Evolutionary conservation across 2,113 vertebrate species (phyloP).

Genomic region (Ptilorrhoa leucosticta): DNA sequence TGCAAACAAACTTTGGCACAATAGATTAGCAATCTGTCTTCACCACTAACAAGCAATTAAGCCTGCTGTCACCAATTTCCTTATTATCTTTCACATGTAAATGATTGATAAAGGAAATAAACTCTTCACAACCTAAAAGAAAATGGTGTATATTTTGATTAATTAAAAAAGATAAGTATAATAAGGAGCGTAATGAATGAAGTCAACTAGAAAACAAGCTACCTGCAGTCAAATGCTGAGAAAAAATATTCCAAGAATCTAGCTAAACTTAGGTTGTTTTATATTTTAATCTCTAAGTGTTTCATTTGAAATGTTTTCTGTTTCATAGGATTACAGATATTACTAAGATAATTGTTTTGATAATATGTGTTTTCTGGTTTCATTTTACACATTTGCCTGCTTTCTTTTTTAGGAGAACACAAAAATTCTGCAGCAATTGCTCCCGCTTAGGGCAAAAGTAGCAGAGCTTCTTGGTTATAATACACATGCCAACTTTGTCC

Average conservation of each 20-base stretch:
- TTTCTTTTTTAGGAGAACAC: constrained; percentile 82
- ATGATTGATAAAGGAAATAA: neutral
- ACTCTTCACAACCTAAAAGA: neutral
- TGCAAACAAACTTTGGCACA: neutral
- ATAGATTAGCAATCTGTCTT: neutral
- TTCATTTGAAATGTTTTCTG: neutral
- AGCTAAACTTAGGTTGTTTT: neutral
- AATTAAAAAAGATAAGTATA: neutral
- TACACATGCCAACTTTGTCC: constrained; percentile 88
- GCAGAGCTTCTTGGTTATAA: constrained; percentile 86
- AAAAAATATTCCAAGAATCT: neutral
- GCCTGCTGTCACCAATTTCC: neutral
- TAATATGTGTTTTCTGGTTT: neutral
- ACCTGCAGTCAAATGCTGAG: neutral
- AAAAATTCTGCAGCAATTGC: constrained; percentile 83
- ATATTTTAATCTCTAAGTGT: neutral
- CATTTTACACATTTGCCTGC: neutral
- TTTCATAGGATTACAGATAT: neutral
- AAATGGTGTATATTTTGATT: neutral
- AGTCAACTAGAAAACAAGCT: neutral
- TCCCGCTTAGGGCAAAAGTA: constrained; percentile 82
- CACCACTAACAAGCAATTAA: neutral
- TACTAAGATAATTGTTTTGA: neutral
- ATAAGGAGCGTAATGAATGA: neutral
- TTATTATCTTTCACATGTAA: neutral